Base-by-base conservation (phyloP, 2,113 vertebrate genomes). In the Bagarius yarrelli region DNA sequence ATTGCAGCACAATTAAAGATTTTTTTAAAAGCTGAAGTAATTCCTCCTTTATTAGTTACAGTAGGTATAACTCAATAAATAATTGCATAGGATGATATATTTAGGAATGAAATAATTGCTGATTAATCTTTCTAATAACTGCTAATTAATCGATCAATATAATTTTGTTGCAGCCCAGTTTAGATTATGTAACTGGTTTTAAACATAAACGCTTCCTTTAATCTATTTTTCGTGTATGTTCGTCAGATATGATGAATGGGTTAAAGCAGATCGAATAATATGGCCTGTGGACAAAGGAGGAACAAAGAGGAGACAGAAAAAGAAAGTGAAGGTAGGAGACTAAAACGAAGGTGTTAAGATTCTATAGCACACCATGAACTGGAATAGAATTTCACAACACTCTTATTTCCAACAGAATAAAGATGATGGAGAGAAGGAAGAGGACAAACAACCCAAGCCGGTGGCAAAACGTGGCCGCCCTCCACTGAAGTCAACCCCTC, bases 251-350 rank as follows among this genome's bases (percentile, higher is more conserved):
- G 98, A 99, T 78, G 98, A 99, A 81, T 99, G 98, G 98, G 98
- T 99, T 86, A 99, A 98, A 90, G 98, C 96, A 16, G 98, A 99
- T 90, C 88, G 97, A 79, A 98, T 99, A 90, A 97, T 99, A 86
- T 99, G 97, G 97, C 98, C 97, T 21, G 88, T 93, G 67, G 98
- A 99, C 81, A 99, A 98, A 91, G 95, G 93, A 87, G 94, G 95
- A 88, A 92, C 94, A 81, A 98, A 98, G 91, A 97, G 93, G 92
- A 96, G 95, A 83, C 94, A 94, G 86, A 95, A 96, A 92, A 98
- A 96, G 90, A 98, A 94, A 92, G 67, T 94, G 67, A 99, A 98
- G 94, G 97, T 83, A 57, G 36, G 60, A 53, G 55, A 16, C 15
- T 32, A 1, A 34, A 34, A 44, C n/a, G 21, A 72, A 30, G 8